Base-by-base conservation (phyloP, 2,797 vertebrate species). In the Acropternis orthonyx region DNA sequence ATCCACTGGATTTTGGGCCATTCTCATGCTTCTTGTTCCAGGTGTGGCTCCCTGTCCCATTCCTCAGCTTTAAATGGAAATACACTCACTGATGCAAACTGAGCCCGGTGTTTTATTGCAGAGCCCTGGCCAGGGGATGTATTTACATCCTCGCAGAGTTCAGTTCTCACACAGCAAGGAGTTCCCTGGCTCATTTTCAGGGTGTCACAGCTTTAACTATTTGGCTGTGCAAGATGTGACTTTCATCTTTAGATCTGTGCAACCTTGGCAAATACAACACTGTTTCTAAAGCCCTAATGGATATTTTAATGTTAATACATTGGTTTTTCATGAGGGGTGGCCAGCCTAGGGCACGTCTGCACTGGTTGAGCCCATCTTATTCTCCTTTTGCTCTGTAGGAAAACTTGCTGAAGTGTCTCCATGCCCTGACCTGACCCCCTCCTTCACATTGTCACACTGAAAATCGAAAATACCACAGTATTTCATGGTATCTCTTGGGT, bases 1-100 rank as follows among this genome's bases (percentile, higher is more conserved):
- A 0, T 2, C 19, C 58, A 0, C 8, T 27, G 16, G 0, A 0
- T 2, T 82, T 55, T 58, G 27, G 9, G 18, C 69, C 16, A 12
- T 17, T 12, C 9, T 6, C 1, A 0, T 52, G 44, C 28, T n/a
- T 41, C 14, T 55, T 46, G 0, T 48, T 86, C 51, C 52, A 63
- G 34, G 21, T 16, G 39, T 4, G 34, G 44, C 43, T 85, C 5
- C 0, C 8, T 17, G 59, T 55, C 54, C 28, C 55, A 16, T 85
- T 77, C 69, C 52, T 55, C 44, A 43, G 48, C 68, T 88, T 88
- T 41, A 69, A 58, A 54, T 49, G 67, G 55, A 88, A 83, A 66
- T 54, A 12, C 2, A 39, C 46, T 89, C 68, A 51, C 24, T 36
- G 73, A 11, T 85, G 54, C 66, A 88, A 83, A 77, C 77, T 46